Conservation (phyloP, 2,888 invertebrate species). For the Choristoneura rosaceana region DNA sequence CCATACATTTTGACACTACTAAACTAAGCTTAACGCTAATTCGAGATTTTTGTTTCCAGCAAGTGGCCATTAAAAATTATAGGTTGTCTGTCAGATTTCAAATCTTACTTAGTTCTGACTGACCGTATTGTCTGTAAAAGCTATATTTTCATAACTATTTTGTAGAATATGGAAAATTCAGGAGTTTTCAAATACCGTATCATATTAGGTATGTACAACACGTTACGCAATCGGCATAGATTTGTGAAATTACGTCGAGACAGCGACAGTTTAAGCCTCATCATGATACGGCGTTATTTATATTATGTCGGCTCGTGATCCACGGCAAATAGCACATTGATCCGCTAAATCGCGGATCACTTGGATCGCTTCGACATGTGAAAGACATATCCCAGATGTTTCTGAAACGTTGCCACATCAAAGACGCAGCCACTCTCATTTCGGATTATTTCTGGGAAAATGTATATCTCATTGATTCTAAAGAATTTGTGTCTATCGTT, state of each 20-base stretch:
- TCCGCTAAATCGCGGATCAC: conserved; percentile 66
- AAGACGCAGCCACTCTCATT: conserved; percentile 54
- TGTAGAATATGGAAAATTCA: too few relatives aligned
- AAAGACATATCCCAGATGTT: conserved; percentile 71
- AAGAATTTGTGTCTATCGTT: conserved; percentile 31
- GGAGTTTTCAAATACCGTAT: too few relatives aligned
- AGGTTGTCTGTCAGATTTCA: too few relatives aligned
- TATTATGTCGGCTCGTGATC: conserved; percentile 48
- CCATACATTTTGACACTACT: too few relatives aligned
- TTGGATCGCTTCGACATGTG: conserved; percentile 65
- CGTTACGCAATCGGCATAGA: conserved; percentile 27
- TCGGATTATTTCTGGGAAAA: conserved; percentile 56
- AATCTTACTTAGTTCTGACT: too few relatives aligned
- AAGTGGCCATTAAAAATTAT: too few relatives aligned
- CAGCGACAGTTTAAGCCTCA: conserved; percentile 27
- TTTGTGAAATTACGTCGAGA: conserved; percentile 30
- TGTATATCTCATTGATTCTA: conserved; percentile 46
- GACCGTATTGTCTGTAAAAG: too few relatives aligned
- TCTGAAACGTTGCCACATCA: conserved; percentile 67
- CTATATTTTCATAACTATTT: too few relatives aligned
- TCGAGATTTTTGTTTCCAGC: too few relatives aligned
- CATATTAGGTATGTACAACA: too few relatives aligned
- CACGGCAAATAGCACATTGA: conserved; percentile 62
- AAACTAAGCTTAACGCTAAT: too few relatives aligned
- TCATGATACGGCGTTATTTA: conserved; percentile 47